Percentiles rank a stretch among this genome's conserved stretches.
phyloP scores from a whole-genome alignment of 1,140 invertebrate genomes.

The Drosophila parabipectinata region DNA sequence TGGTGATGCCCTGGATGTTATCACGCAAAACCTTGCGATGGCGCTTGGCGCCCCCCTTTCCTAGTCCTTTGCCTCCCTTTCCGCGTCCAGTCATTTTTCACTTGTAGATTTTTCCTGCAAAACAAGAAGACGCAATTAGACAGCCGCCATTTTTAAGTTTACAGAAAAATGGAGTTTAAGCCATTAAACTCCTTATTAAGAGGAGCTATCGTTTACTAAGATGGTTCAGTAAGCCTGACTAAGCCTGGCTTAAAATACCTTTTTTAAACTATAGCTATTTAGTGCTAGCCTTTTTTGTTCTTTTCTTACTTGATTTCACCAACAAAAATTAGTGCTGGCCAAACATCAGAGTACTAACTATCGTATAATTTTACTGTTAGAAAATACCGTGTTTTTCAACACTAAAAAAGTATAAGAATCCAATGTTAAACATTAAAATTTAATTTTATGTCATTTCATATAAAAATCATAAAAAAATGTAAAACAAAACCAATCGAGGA shows the following conservation, averaged over 20 bases:
- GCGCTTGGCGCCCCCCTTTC: slow-evolving; percentile 89
- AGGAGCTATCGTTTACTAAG: neutral
- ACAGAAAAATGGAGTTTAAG: neutral
- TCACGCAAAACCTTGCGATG: slow-evolving; percentile 89
- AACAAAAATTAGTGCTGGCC: neutral
- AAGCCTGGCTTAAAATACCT: neutral
- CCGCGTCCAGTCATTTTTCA: slow-evolving; percentile 87
- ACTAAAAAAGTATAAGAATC: too few species aligned
- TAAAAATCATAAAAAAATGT: too few species aligned
- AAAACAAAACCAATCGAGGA: too few species aligned
- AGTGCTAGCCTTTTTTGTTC: neutral
- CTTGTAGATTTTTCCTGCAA: slow-evolving; percentile 17
- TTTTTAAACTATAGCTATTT: too few species aligned
- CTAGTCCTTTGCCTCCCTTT: slow-evolving; percentile 88
- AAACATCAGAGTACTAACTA: too few species aligned
- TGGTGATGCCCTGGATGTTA: slow-evolving; percentile 90
- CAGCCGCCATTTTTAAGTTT: slow-evolving; percentile 43
- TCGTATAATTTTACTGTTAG: too few species aligned
- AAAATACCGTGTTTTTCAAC: too few species aligned
- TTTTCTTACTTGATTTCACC: slow-evolving; percentile 1
- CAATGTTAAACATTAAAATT: too few species aligned
- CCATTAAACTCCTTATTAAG: neutral
- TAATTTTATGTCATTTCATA: too few species aligned
- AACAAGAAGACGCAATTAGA: slow-evolving; percentile 25
- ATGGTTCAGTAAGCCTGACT: too few species aligned